phyloP scores from a whole-genome alignment of 2,797 vertebrate species.

The Channallabes apus region DNA sequence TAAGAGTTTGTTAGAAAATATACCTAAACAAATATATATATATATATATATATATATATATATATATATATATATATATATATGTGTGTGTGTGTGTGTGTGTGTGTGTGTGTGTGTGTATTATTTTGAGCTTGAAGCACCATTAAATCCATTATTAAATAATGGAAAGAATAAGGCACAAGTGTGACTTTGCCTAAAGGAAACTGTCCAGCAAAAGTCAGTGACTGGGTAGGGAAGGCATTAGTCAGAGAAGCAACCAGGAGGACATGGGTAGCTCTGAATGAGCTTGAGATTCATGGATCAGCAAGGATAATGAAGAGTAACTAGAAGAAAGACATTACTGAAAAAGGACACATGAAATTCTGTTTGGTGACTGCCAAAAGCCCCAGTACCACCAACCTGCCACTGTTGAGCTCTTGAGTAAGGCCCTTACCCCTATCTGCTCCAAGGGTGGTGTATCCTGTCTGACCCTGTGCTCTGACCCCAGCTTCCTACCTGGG shows the following conservation, averaged over 20 bases:
- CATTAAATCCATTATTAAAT: not conserved
- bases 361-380: not conserved
- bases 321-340: not conserved
- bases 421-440: too few relatives aligned
- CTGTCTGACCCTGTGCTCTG: too few relatives aligned
- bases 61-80: too few relatives aligned
- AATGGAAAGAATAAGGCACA: not conserved
- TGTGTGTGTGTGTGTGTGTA: too few relatives aligned
- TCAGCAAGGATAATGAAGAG: not conserved
- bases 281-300: not conserved
- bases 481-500: too few relatives aligned
- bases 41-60: not conserved
- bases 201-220: constrained; percentile 7
- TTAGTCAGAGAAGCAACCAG: constrained; percentile 1
- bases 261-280: not conserved
- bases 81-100: too few relatives aligned
- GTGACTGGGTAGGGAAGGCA: not conserved
- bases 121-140: not conserved
- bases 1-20: not conserved
- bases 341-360: not conserved
- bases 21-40: not conserved
- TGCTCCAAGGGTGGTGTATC: too few relatives aligned
- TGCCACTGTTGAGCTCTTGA: too few relatives aligned
- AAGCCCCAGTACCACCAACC: too few relatives aligned
- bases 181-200: not conserved